Percentiles rank a stretch among this genome's conserved stretches.
Conservation (phyloP, 2,113 vertebrate genomes). For the Nettapus auritus region DNA sequence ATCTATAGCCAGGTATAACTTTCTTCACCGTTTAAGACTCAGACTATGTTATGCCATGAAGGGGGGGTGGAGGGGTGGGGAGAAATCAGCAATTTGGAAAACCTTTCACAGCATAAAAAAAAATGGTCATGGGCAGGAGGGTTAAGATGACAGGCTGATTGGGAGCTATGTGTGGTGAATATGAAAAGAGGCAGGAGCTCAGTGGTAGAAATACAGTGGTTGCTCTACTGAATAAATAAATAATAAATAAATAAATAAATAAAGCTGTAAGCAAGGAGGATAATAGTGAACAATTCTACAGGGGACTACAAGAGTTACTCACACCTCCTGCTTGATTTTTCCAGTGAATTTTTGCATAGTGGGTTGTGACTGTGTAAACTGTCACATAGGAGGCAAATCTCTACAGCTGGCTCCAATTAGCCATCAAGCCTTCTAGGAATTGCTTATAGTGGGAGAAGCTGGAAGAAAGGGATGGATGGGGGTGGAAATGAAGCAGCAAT, state of each 20-base stretch:
- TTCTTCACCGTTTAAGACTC: rapidly evolving
- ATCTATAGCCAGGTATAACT: background rate
- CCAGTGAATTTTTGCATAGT: background rate
- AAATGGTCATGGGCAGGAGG: background rate
- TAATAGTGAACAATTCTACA: background rate
- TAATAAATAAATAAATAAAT: too few species aligned
- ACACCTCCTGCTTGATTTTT: background rate
- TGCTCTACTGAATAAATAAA: background rate
- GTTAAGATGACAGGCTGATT: background rate
- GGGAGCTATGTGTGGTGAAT: background rate
- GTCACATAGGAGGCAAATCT: background rate
- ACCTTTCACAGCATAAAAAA: background rate
- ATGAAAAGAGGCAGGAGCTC: background rate
- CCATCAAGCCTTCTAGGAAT: background rate
- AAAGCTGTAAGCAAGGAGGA: background rate
- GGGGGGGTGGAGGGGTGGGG: too few species aligned
- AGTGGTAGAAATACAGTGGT: background rate
- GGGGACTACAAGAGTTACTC: background rate
- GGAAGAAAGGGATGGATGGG: background rate
- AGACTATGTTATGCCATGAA: background rate
- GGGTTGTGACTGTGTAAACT: background rate
- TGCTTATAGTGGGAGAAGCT: background rate
- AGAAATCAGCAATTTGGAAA: background rate
- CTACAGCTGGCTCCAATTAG: background rate
- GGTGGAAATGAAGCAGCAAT: background rate